Base-by-base conservation (phyloP, 2,888 invertebrate genomes). In the Tetanocera ferruginea region DNA sequence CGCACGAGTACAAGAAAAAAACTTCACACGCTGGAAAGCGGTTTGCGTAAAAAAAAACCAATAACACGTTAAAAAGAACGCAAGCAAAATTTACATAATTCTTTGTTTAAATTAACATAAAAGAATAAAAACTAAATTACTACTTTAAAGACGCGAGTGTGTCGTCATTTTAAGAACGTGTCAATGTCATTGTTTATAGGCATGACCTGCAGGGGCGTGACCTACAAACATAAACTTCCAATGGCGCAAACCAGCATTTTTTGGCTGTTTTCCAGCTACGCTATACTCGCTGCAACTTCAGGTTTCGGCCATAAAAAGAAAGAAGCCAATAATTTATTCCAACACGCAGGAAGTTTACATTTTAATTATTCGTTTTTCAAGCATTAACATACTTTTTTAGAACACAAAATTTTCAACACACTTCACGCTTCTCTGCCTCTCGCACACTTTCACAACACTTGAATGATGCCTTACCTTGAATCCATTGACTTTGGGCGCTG, bases 391-490 rank as follows among this genome's bases (percentile, higher is more conserved):
- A 69, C 28, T 66, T 34, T n/a, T n/a, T 25, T 28, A 5, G 1
- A 37, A 17, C 23, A 57, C 57, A 14, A 19, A 19, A 19, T 25
- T 37, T 37, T 37, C 6, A 37, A 6, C 57, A 57, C 52, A 3
- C n/a, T 11, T 23, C 57, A 62, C 17, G 3, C 2, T 14, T 62
- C 28, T 17, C 17, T 8, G 17, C 14, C 8, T 8, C 8, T 28
- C 14, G 14, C 28, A 11, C 28, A 25, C 14, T 25, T 25, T 11
- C 25, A 23, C 19, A 23, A 19, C 11, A 51, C 3, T n/a, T 3
- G 19, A 5, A 1, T 19, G 17, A 3, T 66, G 11, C 1, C 83
- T 86, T 84, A 87, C 87, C 87, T 87, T 87, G 80, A 83, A 78
- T 77, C 81, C 82, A 8, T 82, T 81, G 66, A 82, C 83, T 19